Base-by-base conservation (phyloP, 2,888 invertebrate species). In the Leptothorax acervorum region DNA sequence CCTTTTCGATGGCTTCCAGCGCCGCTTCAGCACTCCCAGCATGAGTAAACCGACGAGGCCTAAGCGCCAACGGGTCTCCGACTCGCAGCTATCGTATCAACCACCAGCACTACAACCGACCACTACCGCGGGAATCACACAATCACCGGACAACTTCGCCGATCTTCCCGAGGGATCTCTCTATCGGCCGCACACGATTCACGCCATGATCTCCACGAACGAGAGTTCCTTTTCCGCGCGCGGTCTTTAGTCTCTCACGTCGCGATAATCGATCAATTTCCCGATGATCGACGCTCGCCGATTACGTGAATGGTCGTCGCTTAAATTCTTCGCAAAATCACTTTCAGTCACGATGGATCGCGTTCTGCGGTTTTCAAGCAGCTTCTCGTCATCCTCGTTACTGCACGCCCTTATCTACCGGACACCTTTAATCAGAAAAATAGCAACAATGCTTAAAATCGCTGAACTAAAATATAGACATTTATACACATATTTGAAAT, bases 1-100 rank as follows among this genome's bases (percentile, higher is more conserved):
- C 94, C 94, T 91, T 92, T 94, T 94, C 73, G 94, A 93, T 89
- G 94, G 94, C 93, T 94, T 94, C 94, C 94, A 94, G 91, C 94
- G 94, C 91, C 94, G 94, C 90, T 94, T 94, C 71, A 94, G 91
- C 86, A 94, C 94, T 86, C 94, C 94, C 86, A 94, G 91, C 94
- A 94, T 94, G 91, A 91, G 87, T 75, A 90, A 88, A 89, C 88
- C 88, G 90, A 91, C 39, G 89, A 91, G 87, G 85, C 87, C 89
- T 89, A 90, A 88, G 87, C 88, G 83, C 89, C 88, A 90, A 87
- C 78, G 88, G 86, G 87, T 89, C 89, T 91, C 91, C 88, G 87
- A 84, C 85, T 90, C 86, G 90, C 89, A 89, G 85, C 74, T 83
- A 74, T 35, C 89, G 89, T 88, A 87, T 83, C 84, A 90, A 90